phyloP scores from a whole-genome alignment of 2,797 vertebrate species.

The Pelochelys cantorii region DNA sequence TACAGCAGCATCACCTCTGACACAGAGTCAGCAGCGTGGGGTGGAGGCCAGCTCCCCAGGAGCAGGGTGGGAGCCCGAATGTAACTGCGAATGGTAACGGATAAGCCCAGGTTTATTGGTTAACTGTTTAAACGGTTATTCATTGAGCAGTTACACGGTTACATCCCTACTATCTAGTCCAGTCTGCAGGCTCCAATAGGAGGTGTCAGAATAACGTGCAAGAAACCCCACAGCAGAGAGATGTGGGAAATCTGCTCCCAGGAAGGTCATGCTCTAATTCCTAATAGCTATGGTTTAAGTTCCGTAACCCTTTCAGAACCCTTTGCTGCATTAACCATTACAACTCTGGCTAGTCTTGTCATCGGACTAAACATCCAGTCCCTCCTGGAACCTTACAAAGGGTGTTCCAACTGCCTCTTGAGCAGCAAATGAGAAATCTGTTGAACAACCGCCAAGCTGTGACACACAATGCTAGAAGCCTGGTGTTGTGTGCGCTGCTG shows the following conservation, averaged over 20 bases:
- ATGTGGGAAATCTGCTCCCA: background rate
- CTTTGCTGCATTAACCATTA: background rate
- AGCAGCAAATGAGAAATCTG: background rate
- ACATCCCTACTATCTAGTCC: background rate
- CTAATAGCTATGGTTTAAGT: background rate
- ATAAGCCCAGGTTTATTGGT: too few relatives aligned
- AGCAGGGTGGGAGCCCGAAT: too few relatives aligned
- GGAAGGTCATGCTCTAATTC: too few relatives aligned
- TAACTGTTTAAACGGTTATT: too few relatives aligned
- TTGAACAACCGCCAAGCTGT: background rate
- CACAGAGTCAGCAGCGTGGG: too few relatives aligned
- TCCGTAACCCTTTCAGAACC: background rate
- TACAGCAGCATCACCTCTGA: too few relatives aligned
- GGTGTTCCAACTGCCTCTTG: background rate
- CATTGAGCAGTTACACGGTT: too few relatives aligned
- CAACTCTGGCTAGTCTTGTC: background rate
- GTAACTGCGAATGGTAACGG: too few relatives aligned
- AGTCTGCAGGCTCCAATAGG: background rate
- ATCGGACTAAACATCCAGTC: background rate
- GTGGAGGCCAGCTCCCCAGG: too few relatives aligned
- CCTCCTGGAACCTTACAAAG: background rate
- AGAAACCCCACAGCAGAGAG: background rate
- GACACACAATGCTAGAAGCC: background rate
- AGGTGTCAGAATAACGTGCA: background rate
- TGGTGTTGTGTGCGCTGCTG: background rate